Evolutionary conservation across 1,140 invertebrate genomes (phyloP).

Genomic region (Philopotamus ludificatus): DNA sequence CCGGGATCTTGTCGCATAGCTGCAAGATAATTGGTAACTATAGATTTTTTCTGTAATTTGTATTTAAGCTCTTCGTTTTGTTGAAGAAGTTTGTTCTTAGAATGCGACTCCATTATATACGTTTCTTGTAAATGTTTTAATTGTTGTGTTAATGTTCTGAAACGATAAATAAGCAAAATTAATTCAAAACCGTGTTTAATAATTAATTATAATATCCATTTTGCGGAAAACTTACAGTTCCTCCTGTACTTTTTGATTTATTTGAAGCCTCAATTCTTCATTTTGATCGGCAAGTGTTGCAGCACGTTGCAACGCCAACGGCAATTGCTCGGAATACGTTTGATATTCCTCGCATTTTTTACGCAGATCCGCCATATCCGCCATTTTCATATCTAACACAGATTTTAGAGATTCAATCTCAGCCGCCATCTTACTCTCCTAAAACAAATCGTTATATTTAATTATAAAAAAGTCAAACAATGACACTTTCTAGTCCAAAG

Average conservation of each 20-base stretch:
- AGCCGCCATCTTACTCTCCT: constrained; percentile 50
- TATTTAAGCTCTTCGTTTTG: constrained; percentile 86
- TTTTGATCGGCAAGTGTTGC: constrained; percentile 47
- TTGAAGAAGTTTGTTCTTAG: constrained; percentile 72
- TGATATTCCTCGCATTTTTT: constrained; percentile 63
- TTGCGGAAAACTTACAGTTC: constrained; percentile 55
- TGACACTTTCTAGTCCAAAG: no score
- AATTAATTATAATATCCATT: constrained; percentile 2
- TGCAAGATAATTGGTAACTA: constrained; percentile 54
- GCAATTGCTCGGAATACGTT: constrained; percentile 58
- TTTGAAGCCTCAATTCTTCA: constrained; percentile 67
- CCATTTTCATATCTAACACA: constrained; percentile 73
- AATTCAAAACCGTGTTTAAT: not conserved
- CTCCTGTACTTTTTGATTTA: constrained; percentile 58
- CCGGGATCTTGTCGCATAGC: not conserved
- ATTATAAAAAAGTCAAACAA: not conserved
- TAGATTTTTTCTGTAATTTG: constrained; percentile 75
- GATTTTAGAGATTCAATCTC: constrained; percentile 74
- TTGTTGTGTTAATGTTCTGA: constrained; percentile 59
- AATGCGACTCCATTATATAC: constrained; percentile 69
- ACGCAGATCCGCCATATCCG: constrained; percentile 68
- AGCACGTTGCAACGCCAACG: constrained; percentile 57
- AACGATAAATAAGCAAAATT: constrained; percentile 42
- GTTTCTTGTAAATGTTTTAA: constrained; percentile 70
- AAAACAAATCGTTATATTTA: not conserved